Percentiles rank a stretch among this genome's conserved stretches.
phyloP scores from a whole-genome alignment of 1,140 invertebrate genomes.

The Bombus soroeensis region DNA sequence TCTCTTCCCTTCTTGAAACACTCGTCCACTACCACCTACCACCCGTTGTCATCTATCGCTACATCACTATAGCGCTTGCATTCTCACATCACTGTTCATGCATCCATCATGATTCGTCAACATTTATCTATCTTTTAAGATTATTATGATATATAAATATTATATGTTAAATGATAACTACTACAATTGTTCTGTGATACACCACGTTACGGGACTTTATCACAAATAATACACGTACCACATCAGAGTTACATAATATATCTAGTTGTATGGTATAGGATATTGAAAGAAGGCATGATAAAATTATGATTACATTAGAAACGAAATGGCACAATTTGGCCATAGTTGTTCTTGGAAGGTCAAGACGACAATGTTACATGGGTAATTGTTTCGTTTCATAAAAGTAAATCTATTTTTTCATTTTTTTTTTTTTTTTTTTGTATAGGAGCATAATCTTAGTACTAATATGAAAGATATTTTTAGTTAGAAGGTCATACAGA shows the following conservation, averaged over 20 bases:
- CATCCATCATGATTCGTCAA: slow-evolving; percentile 80
- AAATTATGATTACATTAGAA: slow-evolving; percentile 60
- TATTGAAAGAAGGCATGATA: slow-evolving; percentile 59
- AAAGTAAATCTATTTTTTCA: slow-evolving; percentile 24
- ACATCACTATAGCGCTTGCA: slow-evolving; percentile 79
- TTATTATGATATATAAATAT: slow-evolving; percentile 77
- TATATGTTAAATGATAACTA: slow-evolving; percentile 79
- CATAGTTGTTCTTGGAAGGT: slow-evolving; percentile 35
- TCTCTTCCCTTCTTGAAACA: slow-evolving; percentile 61
- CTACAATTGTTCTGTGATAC: slow-evolving; percentile 83
- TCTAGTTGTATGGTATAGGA: slow-evolving; percentile 72
- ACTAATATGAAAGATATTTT: slow-evolving; percentile 36
- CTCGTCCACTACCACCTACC: slow-evolving; percentile 60
- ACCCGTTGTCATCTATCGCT: slow-evolving; percentile 75
- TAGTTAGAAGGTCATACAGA: slow-evolving; percentile 62
- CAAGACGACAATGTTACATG: slow-evolving; percentile 23
- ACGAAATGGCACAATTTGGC: slow-evolving; percentile 53
- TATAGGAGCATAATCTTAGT: slow-evolving; percentile 46
- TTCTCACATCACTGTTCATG: slow-evolving; percentile 77
- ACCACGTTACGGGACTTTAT: slow-evolving; percentile 83
- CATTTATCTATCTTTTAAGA: slow-evolving; percentile 80
- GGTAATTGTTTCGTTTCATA: slow-evolving; percentile 46
- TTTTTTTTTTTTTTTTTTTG: slow-evolving; percentile 21
- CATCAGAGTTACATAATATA: slow-evolving; percentile 70
- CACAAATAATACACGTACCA: slow-evolving; percentile 75